Evolutionary conservation across 2,888 invertebrate species (phyloP).

Genomic region (Synergus japonicus): DNA sequence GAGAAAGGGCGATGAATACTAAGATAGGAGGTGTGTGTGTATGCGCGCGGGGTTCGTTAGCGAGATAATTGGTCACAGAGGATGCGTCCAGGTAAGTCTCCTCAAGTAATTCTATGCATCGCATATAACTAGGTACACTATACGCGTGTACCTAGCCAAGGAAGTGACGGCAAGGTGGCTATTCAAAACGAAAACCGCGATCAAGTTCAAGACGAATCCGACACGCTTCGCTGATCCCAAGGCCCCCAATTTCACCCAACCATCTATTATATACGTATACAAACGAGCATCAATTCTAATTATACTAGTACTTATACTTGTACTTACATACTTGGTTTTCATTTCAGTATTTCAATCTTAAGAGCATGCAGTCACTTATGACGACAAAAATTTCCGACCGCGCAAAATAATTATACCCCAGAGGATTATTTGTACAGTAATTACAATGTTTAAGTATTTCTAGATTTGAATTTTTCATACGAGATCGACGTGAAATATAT

Average conservation of each 20-base stretch:
- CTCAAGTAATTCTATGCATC: slow-evolving; percentile 73
- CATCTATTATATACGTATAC: slow-evolving; percentile 25
- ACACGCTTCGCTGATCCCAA: slow-evolving; percentile 48
- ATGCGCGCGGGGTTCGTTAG: slow-evolving; percentile 73
- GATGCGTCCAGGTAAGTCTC: slow-evolving; percentile 74
- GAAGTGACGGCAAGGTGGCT: slow-evolving; percentile 46
- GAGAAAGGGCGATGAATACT: slow-evolving; percentile 47
- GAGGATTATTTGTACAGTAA: too few species aligned
- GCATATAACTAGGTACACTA: slow-evolving; percentile 58
- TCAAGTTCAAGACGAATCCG: slow-evolving; percentile 41
- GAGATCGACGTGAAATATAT: too few species aligned
- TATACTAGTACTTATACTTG: not conserved
- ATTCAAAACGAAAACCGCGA: slow-evolving; percentile 9
- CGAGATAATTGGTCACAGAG: slow-evolving; percentile 76
- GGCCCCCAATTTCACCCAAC: slow-evolving; percentile 44
- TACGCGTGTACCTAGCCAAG: slow-evolving; percentile 46
- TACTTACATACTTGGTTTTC: not conserved
- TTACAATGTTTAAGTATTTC: too few species aligned
- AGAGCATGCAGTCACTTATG: too few species aligned
- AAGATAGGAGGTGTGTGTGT: slow-evolving; percentile 45
- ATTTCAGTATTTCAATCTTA: not conserved
- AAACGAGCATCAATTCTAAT: slow-evolving; percentile 37
- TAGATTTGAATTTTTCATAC: too few species aligned
- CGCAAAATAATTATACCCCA: too few species aligned
- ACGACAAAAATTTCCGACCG: too few species aligned